Conservation (phyloP, 1,140 invertebrate genomes). For the Nylanderia fulva region DNA sequence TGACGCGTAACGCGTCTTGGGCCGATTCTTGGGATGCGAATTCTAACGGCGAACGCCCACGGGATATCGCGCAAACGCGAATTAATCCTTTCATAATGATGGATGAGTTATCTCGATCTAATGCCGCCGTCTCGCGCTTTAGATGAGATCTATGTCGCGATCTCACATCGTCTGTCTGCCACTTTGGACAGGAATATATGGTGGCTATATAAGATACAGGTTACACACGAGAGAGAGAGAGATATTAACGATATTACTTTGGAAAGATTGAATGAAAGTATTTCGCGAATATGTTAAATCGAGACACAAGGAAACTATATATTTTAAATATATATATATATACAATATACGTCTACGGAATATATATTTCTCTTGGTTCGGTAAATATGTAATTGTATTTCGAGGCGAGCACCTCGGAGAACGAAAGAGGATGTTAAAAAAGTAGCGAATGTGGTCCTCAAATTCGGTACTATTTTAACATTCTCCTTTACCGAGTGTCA, state of each 20-base stretch:
- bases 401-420: conserved; percentile 23
- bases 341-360: too few species aligned
- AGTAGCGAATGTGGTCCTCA: too few species aligned
- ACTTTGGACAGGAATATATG: conserved; percentile 6
- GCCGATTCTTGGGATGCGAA: conserved; percentile 38
- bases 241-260: not conserved
- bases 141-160: conserved; percentile 21
- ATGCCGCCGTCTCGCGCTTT: not conserved
- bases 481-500: not conserved
- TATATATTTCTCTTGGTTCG: conserved; percentile 34
- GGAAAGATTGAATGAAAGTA: not conserved
- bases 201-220: not conserved
- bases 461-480: too few species aligned
- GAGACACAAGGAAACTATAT: not conserved
- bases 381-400: conserved; percentile 70
- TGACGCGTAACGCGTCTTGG: conserved; percentile 29
- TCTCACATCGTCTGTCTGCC: conserved; percentile 13
- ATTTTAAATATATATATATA: not conserved
- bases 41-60: conserved; percentile 23
- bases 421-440: too few species aligned
- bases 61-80: conserved; percentile 39
- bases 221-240: not conserved
- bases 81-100: conserved; percentile 47
- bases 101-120: conserved; percentile 52
- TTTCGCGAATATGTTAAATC: conserved; percentile 6